Evolutionary conservation across 2,888 invertebrate genomes (phyloP), one percentile per base, ranked within the genome.

Genomic region (Mythimna pallens): DNA sequence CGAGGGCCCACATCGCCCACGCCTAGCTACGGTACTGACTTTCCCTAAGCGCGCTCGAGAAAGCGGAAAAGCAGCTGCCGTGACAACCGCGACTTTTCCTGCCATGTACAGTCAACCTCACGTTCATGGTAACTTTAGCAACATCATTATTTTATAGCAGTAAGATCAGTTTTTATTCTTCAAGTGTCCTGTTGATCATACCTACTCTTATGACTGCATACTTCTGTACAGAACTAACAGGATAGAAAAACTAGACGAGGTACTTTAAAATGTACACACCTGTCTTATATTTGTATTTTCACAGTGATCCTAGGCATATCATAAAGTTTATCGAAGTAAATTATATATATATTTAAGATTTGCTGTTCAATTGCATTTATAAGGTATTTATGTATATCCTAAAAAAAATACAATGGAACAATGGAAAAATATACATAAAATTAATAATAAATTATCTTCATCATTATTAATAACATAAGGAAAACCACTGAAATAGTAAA

Each of bases 21-120:
- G 30, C 30, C 30, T 30, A 30, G 30, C 30, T 30, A 30, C 30
- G 30, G 2, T 30, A 1, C 30, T 30, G 30, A 30, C 30, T 30
- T 30, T 92, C 88, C 89, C 88, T 88, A 78, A 84, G 84, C 72
- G 81, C 81, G 61, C 40, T 86, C 85, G 91, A 89, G 95, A 95
- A 95, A 95, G 94, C 94, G 94, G 94, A 94, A 94, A 95, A 94
- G 89, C 91, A 86, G 84, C 88, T 83, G 84, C 84, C 89, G 87
- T 88, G 89, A 89, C 89, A 88, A 83, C 80, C 84, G 85, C 79
- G 76, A 88, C 89, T 86, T 94, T 94, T 94, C 94, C 90, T 90
- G 82, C 81, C 75, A 20, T 57, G 62, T 65, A 77, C 12, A 77
- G 30, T 75, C 22, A 54, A 22, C n/a, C 10, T 5, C 59, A 55